phyloP scores from a whole-genome alignment of 2,113 vertebrate species.

The Amblyornis subalaris region DNA sequence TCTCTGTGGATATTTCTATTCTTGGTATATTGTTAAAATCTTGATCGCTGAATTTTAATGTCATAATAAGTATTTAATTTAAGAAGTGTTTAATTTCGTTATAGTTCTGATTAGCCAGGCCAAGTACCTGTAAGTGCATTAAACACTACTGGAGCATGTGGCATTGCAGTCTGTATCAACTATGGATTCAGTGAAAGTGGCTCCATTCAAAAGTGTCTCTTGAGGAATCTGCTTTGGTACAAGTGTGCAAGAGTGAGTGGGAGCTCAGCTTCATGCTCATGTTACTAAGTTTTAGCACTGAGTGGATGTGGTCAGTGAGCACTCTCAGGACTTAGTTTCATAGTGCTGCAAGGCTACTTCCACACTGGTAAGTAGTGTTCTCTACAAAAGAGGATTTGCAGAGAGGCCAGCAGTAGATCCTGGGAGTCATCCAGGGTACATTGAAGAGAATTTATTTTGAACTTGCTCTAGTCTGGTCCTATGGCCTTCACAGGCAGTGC shows the following conservation, averaged over 20 bases:
- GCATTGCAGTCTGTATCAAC: neutral
- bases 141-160: neutral
- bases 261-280: neutral
- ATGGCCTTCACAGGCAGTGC: neutral
- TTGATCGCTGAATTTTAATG: neutral
- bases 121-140: neutral
- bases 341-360: neutral
- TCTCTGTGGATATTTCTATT: neutral
- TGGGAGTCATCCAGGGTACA: rapidly evolving
- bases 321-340: rapidly evolving
- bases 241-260: rapidly evolving
- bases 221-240: neutral
- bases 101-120: neutral
- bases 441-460: neutral
- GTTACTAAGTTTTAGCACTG: rapidly evolving
- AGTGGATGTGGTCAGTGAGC: neutral
- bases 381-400: neutral
- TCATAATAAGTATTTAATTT: neutral
- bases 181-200: neutral
- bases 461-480: neutral
- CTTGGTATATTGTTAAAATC: neutral
- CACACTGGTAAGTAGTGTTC: neutral
- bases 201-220: rapidly evolving
- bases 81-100: neutral
- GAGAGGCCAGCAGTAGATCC: neutral